Conservation (phyloP, 2,888 invertebrate species). For the Eilema griseolum region DNA sequence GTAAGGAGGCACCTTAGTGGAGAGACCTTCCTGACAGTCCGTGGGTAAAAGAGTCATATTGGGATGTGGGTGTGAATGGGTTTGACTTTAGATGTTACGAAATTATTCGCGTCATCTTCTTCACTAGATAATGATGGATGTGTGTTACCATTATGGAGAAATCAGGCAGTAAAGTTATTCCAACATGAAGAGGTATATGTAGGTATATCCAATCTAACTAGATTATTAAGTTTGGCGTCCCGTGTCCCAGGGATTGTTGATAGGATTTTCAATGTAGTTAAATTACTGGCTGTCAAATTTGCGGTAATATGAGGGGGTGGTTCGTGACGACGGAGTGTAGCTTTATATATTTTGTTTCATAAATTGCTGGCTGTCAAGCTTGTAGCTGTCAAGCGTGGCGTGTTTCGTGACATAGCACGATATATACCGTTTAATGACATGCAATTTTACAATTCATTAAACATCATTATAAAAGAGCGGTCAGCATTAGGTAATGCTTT, state of each 20-base stretch:
- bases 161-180: background rate
- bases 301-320: background rate
- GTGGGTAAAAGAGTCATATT: background rate
- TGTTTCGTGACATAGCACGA: constrained; percentile 1
- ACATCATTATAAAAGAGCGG: background rate
- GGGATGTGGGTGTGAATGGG: background rate
- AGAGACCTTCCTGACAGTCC: background rate
- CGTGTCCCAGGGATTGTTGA: background rate
- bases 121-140: background rate
- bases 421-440: constrained; percentile 17
- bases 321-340: constrained; percentile 2
- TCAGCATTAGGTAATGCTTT: background rate
- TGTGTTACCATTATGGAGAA: background rate
- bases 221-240: background rate
- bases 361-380: constrained; percentile 15
- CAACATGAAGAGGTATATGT: background rate
- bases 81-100: background rate
- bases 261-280: background rate
- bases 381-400: background rate
- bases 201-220: background rate
- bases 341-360: constrained; percentile 23
- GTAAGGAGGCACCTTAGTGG: no score
- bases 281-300: background rate
- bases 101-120: background rate
- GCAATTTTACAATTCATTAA: constrained; percentile 30